Evolutionary conservation across 2,888 invertebrate species (phyloP), one percentile per base, ranked within the genome.

Genomic region (Harmothoe impar): DNA sequence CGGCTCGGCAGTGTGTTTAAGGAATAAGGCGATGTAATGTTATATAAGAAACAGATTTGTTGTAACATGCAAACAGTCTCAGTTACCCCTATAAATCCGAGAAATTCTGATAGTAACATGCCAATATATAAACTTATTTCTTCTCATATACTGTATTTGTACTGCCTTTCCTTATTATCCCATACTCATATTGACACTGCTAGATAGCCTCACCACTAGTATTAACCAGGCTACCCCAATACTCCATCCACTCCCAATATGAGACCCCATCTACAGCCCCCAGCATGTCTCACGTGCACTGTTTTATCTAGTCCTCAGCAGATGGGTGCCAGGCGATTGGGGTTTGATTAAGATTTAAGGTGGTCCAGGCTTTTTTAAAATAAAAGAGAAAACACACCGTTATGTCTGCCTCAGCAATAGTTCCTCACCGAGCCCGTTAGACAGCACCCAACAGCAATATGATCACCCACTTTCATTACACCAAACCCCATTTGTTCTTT

Each of bases 341-440:
- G 72, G 25, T 72, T 72, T 72, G 72, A 72, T 72, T 25, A 29
- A 72, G 72, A 72, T 72, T 72, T 72, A 72, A 3, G 72, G n/a
- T 29, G 31, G n/a, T 72, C 15, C 29, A 29, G 25, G 72, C n/a
- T n/a, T n/a, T n/a, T 72, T 72, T 29, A 72, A 72, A 72, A 72
- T 1, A 62, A n/a, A 62, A 43, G 3, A 43, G 43, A 43, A 43
- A 43, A 62, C 62, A 20, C 62, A n/a, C 62, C 15, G n/a, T 15
- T n/a, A 62, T 7, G 29, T 25, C 23, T 20, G 23, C 7, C n/a
- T 62, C 62, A 15, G 62, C 62, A n/a, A 43, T 43, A n/a, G 62
- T 72, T 72, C 72, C 29, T 72, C 72, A 72, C 25, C 72, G 31
- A n/a, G 25, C 15, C 29, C 72, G 29, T 29, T 3, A 23, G 72